Evolutionary conservation across 2,797 vertebrate genomes (phyloP).

Genomic region (Cetoscarus ocellatus): DNA sequence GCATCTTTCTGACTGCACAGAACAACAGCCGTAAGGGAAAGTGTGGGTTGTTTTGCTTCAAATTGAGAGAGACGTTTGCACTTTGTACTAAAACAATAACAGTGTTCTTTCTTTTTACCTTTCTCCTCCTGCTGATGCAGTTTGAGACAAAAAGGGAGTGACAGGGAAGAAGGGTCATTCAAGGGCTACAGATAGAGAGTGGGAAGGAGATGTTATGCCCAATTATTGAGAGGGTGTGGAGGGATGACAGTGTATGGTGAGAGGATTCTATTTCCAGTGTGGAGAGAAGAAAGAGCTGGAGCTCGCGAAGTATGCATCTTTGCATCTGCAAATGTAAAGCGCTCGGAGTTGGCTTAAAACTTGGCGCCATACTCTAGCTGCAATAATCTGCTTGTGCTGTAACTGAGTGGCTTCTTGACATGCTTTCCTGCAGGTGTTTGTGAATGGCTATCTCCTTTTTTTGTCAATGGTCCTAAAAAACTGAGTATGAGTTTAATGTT

Average conservation of each 20-base stretch:
- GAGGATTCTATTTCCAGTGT: slow-evolving; percentile 37
- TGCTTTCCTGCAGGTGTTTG: background rate
- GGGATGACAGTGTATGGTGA: slow-evolving; percentile 39
- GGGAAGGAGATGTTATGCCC: slow-evolving; percentile 48
- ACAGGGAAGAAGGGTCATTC: slow-evolving; percentile 67
- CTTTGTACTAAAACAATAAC: slow-evolving; percentile 51
- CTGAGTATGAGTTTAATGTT: background rate
- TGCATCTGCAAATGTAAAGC: slow-evolving; percentile 14
- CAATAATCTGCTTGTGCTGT: background rate
- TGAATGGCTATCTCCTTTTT: background rate
- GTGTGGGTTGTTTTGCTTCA: slow-evolving; percentile 26
- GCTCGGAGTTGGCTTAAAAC: slow-evolving; percentile 4
- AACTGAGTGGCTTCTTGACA: background rate
- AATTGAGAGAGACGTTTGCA: slow-evolving; percentile 50
- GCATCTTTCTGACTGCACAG: slow-evolving; percentile 26
- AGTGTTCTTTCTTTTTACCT: slow-evolving; percentile 43
- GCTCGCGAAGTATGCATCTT: slow-evolving; percentile 14
- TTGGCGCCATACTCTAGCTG: slow-evolving; percentile 8
- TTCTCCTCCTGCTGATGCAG: slow-evolving; percentile 52
- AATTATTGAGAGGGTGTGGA: slow-evolving; percentile 65
- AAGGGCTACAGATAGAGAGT: slow-evolving; percentile 61
- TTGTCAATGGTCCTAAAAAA: background rate
- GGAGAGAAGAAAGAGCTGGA: slow-evolving; percentile 12
- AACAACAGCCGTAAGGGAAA: slow-evolving; percentile 19
- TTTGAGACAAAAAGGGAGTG: slow-evolving; percentile 65